Evolutionary conservation across 2,797 vertebrate species (phyloP).

Genomic region (Acipenser ruthenus): DNA sequence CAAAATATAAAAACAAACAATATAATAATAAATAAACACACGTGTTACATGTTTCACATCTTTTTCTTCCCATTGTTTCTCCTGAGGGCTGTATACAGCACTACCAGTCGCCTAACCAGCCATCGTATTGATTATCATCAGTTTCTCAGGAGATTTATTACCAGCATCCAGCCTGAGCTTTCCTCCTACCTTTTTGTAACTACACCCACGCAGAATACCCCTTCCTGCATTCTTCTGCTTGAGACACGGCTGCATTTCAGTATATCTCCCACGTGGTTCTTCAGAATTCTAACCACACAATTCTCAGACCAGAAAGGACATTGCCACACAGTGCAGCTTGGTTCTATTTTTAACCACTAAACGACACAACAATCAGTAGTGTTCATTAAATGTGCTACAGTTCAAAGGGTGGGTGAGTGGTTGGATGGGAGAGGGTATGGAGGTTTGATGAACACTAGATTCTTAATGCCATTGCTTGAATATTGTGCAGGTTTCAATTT

Average conservation of each 20-base stretch:
- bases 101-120: neutral
- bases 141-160: constrained; percentile 2
- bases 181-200: neutral
- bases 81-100: neutral
- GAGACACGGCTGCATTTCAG: neutral
- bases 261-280: neutral
- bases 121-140: constrained; percentile 15
- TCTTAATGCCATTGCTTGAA: too few relatives aligned
- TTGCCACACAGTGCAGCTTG: neutral
- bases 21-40: too few relatives aligned
- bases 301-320: neutral
- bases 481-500: too few relatives aligned
- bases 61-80: constrained; percentile 5
- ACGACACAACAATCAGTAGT: too few relatives aligned
- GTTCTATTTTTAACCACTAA: neutral
- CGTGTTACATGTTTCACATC: neutral
- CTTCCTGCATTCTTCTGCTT: neutral
- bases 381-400: too few relatives aligned
- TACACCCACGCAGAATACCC: neutral
- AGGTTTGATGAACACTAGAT: too few relatives aligned
- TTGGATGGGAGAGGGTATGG: too few relatives aligned
- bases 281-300: neutral
- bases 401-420: too few relatives aligned
- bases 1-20: too few relatives aligned
- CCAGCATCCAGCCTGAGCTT: neutral